Evolutionary conservation across 2,888 invertebrate species (phyloP).

Genomic region (Drosophila colorata): DNA sequence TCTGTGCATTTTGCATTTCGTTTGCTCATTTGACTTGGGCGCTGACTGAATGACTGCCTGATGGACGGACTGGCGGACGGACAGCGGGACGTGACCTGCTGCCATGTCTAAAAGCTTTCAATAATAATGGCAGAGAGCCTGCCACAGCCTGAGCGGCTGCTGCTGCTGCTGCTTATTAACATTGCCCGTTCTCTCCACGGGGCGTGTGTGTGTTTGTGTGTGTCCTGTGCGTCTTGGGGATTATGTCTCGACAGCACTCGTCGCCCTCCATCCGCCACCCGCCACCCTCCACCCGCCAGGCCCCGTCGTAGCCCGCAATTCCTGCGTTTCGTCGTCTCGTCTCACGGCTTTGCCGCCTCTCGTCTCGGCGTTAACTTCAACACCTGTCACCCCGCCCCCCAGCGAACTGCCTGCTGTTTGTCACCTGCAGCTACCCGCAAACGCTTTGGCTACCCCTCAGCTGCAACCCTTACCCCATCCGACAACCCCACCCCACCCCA

Average conservation of each 20-base stretch:
- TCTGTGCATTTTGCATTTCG: slow-evolving; percentile 72
- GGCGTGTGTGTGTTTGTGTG: slow-evolving; percentile 2
- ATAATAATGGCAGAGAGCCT: slow-evolving; percentile 61
- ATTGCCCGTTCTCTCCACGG: slow-evolving; percentile 15
- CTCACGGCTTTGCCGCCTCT: too few species aligned
- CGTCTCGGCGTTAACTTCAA: slow-evolving; percentile 52
- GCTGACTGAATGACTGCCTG: slow-evolving; percentile 63
- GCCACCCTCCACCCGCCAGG: neutral
- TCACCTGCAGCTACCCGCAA: slow-evolving; percentile 7
- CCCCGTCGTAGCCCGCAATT: neutral
- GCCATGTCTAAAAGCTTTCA: slow-evolving; percentile 79
- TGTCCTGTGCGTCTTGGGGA: slow-evolving; percentile 54
- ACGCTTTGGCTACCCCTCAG: neutral
- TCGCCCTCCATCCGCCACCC: neutral
- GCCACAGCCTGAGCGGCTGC: slow-evolving; percentile 20
- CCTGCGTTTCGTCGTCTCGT: slow-evolving; percentile 13
- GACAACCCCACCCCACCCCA: too few species aligned
- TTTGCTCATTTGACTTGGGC: slow-evolving; percentile 72
- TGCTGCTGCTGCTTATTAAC: slow-evolving; percentile 53
- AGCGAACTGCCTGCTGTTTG: neutral
- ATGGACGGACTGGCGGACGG: slow-evolving; percentile 31
- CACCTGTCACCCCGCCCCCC: slow-evolving; percentile 42
- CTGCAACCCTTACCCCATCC: neutral
- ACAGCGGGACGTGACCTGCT: slow-evolving; percentile 65
- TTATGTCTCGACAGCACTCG: slow-evolving; percentile 46